phyloP scores from a whole-genome alignment of 2,888 invertebrate genomes.

The Epirrhoe alternata region DNA sequence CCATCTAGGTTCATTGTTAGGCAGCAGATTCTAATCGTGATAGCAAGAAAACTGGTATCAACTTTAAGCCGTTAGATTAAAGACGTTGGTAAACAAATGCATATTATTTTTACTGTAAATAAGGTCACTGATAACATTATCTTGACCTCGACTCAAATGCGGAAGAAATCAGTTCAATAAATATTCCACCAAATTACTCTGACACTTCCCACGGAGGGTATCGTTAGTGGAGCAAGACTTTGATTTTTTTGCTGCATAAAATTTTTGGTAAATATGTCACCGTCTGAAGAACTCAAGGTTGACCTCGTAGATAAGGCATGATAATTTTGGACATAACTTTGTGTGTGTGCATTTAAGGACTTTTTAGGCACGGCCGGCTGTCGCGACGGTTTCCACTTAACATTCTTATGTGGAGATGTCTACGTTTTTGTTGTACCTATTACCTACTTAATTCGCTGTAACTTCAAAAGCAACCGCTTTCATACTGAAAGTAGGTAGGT shows the following conservation, averaged over 20 bases:
- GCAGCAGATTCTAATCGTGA: background rate
- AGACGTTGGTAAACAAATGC: conserved; percentile 68
- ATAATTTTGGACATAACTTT: conserved; percentile 76
- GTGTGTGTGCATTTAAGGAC: conserved; percentile 59
- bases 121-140: conserved; percentile 75
- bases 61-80: conserved; percentile 49
- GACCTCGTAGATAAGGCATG: conserved; percentile 78
- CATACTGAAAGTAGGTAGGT: conserved; percentile 1
- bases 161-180: conserved; percentile 70
- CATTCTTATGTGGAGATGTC: conserved; percentile 23
- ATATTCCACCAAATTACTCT: conserved; percentile 63
- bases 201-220: conserved; percentile 45
- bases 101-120: conserved; percentile 65
- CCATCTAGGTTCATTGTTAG: background rate
- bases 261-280: conserved; percentile 71
- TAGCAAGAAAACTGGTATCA: background rate
- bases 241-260: conserved; percentile 63
- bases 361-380: conserved; percentile 50
- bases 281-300: conserved; percentile 77
- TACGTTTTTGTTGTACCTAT: conserved; percentile 28
- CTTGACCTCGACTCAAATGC: conserved; percentile 69
- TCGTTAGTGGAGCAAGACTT: conserved; percentile 44
- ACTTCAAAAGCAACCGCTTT: conserved; percentile 24
- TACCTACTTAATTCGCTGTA: conserved; percentile 26
- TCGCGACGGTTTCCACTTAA: conserved; percentile 36